These are phyloP conservation scores for Orchestia grillus DNA, from an alignment of 1,140 invertebrate genomes.

Conservation along the genomic window DNA sequence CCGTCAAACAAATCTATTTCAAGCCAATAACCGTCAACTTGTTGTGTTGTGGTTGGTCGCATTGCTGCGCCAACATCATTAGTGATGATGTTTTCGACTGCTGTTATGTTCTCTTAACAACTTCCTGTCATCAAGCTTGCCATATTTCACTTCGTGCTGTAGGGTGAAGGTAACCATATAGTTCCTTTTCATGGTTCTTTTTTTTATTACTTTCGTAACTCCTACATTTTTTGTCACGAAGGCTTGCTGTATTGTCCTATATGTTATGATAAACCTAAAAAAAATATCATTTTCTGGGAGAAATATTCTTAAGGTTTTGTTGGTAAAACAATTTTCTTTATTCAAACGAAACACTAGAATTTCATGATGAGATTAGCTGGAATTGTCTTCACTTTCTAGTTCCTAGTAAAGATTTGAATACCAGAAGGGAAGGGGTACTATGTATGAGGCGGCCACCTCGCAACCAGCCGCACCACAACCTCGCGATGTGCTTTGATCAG, in stretches of 20 bases:
- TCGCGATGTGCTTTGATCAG: neutral
- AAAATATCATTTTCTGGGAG: neutral
- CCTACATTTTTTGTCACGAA: neutral
- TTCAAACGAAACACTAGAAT: too few relatives aligned
- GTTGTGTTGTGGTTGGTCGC: neutral
- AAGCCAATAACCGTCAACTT: neutral
- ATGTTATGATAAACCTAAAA: neutral
- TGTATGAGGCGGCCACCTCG: neutral
- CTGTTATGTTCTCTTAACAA: neutral
- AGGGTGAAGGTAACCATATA: too few relatives aligned
- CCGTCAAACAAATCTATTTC: neutral
- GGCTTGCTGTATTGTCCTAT: neutral
- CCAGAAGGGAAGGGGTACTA: neutral
- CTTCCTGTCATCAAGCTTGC: neutral
- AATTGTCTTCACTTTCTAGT: too few relatives aligned
- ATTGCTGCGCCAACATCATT: neutral
- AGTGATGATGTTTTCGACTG: neutral
- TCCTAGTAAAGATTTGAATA: too few relatives aligned
- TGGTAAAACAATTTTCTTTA: too few relatives aligned
- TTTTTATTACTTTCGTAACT: neutral
- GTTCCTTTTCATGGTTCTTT: too few relatives aligned
- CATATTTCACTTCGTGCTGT: neutral
- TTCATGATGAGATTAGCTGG: too few relatives aligned
- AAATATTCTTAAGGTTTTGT: neutral
- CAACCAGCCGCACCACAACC: neutral